phyloP scores from a whole-genome alignment of 2,888 invertebrate species.

The Seira musarum region DNA sequence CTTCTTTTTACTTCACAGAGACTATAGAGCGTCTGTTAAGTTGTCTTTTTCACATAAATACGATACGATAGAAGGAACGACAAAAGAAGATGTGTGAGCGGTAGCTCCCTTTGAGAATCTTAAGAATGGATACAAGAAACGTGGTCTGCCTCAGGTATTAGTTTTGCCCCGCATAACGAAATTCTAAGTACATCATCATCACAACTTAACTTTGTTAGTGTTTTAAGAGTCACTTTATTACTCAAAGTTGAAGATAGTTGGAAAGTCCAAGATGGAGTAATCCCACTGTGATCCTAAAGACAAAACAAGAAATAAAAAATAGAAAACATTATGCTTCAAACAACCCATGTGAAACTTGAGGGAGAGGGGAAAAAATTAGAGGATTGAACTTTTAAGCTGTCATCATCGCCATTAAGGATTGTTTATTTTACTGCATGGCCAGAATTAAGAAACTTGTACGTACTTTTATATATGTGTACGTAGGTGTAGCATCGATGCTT shows the following conservation, averaged over 20 bases:
- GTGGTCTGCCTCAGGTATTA: too few species aligned
- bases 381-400: conserved; percentile 24
- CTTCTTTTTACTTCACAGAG: too few species aligned
- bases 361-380: neutral
- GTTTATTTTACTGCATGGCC: neutral
- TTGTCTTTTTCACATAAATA: too few species aligned
- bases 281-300: conserved; percentile 45
- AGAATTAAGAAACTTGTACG: too few species aligned
- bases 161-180: too few species aligned
- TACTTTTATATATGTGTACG: too few species aligned
- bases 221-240: conserved; percentile 40
- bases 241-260: neutral
- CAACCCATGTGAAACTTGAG: conserved; percentile 1
- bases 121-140: too few species aligned
- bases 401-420: conserved; percentile 30
- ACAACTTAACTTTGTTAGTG: neutral
- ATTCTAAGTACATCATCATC: too few species aligned
- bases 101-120: too few species aligned
- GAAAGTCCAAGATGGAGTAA: conserved; percentile 19
- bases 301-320: conserved; percentile 20
- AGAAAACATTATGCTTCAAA: neutral
- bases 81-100: too few species aligned
- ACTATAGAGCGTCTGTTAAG: conserved; percentile 26
- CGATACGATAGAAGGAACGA: too few species aligned
- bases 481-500: too few species aligned